A percentile compares a stretch with the other conserved stretches of the same genome.
Evolutionary conservation across 2,797 vertebrate species (phyloP).

Genomic region (Neoniphon sammara): DNA sequence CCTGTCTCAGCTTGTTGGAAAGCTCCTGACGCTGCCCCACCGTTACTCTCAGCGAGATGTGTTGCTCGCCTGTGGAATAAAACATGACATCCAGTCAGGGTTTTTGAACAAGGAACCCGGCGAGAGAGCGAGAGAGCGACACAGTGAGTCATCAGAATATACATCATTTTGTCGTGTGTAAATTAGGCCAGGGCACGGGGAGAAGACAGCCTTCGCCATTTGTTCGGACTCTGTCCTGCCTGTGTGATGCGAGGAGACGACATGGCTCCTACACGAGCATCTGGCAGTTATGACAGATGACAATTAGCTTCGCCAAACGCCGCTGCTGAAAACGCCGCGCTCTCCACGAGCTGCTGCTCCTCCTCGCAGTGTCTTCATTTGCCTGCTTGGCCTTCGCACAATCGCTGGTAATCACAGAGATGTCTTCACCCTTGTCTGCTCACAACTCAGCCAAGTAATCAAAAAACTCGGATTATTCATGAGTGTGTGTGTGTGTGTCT

Average conservation of each 20-base stretch:
- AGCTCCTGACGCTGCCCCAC: constrained; percentile 30
- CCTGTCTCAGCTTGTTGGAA: constrained; percentile 44
- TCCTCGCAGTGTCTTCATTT: neutral
- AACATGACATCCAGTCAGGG: constrained; percentile 41
- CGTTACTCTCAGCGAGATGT: constrained; percentile 35
- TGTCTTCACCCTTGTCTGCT: neutral
- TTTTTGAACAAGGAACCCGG: constrained; percentile 9
- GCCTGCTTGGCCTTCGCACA: neutral
- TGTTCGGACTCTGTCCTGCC: constrained; percentile 25
- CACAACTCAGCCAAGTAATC: neutral
- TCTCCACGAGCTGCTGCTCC: constrained; percentile 18
- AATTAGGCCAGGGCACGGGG: constrained; percentile 17
- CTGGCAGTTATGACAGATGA: constrained; percentile 46
- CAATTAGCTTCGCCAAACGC: neutral
- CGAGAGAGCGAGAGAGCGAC: constrained; percentile 24
- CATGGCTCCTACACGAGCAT: constrained; percentile 7
- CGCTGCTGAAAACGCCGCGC: constrained; percentile 1
- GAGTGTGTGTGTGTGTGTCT: neutral
- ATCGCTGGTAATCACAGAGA: neutral
- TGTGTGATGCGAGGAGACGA: constrained; percentile 17
- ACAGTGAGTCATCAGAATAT: constrained; percentile 50
- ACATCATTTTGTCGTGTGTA: constrained; percentile 26
- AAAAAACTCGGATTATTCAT: constrained; percentile 14
- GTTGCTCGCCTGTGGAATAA: constrained; percentile 43
- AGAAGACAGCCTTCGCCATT: constrained; percentile 27